Evolutionary conservation across 2,888 invertebrate genomes (phyloP).

Genomic region (Papilio elwesi): DNA sequence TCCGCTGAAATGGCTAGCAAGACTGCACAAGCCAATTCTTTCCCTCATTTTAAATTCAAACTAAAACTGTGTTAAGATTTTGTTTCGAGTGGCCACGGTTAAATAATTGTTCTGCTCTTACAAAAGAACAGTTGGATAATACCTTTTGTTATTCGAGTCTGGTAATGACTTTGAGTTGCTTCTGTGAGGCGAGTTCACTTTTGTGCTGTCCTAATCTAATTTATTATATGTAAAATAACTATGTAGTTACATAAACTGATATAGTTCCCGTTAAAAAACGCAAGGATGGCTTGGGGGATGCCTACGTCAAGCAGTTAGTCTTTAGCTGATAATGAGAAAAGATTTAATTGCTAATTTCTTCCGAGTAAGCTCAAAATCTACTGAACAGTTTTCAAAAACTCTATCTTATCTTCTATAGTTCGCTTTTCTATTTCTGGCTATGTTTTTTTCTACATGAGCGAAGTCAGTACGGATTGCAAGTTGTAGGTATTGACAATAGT

Average conservation of each 20-base stretch:
- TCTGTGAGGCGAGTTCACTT: conserved; percentile 43
- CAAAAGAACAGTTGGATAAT: conserved; percentile 52
- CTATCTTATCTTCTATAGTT: too few species aligned
- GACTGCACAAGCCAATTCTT: conserved; percentile 34
- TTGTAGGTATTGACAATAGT: too few species aligned
- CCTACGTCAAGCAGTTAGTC: background rate
- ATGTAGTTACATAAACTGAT: background rate
- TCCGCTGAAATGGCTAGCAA: conserved; percentile 4
- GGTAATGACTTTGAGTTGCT: conserved; percentile 47
- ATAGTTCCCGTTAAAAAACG: background rate
- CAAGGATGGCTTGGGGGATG: background rate
- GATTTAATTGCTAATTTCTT: too few species aligned
- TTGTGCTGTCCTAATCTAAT: conserved; percentile 33
- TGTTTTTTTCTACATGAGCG: too few species aligned
- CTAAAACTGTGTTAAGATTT: conserved; percentile 38
- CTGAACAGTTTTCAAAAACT: too few species aligned
- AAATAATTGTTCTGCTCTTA: conserved; percentile 48
- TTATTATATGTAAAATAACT: background rate
- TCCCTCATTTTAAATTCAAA: conserved; percentile 35
- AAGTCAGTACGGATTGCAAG: too few species aligned
- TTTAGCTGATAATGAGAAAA: background rate
- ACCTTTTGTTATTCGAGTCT: conserved; percentile 47
- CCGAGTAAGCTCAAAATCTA: too few species aligned
- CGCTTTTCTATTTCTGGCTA: too few species aligned
- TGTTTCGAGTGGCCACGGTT: conserved; percentile 46